A percentile compares a stretch with the other conserved stretches of the same genome.
Conservation (phyloP, 2,113 vertebrate genomes). For the Tamias sibiricus region DNA sequence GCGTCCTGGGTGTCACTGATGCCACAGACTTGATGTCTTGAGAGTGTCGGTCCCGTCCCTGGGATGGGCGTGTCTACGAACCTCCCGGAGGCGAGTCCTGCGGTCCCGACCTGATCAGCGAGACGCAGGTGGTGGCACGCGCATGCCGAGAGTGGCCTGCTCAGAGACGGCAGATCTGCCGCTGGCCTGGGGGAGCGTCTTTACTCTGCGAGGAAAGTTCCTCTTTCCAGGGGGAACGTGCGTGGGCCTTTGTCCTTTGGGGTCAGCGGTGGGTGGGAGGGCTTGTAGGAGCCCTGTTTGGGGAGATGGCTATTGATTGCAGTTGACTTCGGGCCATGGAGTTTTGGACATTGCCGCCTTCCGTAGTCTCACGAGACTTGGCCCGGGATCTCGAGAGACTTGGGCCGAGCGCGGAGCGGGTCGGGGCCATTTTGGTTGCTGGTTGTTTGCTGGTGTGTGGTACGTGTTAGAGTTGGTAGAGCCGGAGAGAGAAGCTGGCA, state of each 20-base stretch:
- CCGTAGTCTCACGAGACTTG: too few relatives aligned
- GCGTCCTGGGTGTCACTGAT: background rate
- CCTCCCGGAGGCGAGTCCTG: rapidly evolving
- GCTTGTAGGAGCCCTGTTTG: too few relatives aligned
- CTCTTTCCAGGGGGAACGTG: rapidly evolving
- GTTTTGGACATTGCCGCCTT: too few relatives aligned
- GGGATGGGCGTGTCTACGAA: too few relatives aligned
- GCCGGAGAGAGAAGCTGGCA: too few relatives aligned
- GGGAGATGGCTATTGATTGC: too few relatives aligned
- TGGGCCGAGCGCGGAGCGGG: too few relatives aligned
- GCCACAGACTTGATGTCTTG: rapidly evolving
- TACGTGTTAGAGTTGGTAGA: too few relatives aligned
- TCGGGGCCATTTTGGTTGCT: too few relatives aligned
- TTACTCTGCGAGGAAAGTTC: rapidly evolving
- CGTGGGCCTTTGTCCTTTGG: rapidly evolving
- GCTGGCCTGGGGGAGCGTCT: rapidly evolving
- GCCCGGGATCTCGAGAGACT: too few relatives aligned
- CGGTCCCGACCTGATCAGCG: rapidly evolving
- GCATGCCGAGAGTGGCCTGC: rapidly evolving
- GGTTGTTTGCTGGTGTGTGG: too few relatives aligned
- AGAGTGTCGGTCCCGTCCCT: background rate
- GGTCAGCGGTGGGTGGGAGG: background rate
- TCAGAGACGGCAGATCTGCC: rapidly evolving
- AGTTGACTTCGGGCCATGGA: too few relatives aligned
- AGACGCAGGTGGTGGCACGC: rapidly evolving